Evolutionary conservation across 2,888 invertebrate genomes (phyloP).

Genomic region (Orthosia cruda): DNA sequence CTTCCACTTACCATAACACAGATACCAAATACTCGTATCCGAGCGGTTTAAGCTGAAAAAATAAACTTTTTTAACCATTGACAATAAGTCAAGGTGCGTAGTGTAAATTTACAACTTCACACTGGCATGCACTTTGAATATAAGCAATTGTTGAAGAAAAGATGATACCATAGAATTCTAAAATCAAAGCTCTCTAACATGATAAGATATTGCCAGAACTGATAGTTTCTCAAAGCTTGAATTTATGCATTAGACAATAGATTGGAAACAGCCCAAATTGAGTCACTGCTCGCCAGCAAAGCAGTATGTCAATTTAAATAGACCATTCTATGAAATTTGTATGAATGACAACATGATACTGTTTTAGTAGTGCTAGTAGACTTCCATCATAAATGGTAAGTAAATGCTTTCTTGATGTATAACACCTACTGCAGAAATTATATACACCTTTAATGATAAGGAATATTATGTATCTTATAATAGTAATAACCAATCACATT

Average conservation of each 20-base stretch:
- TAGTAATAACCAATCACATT: background rate
- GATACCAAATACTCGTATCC: slow-evolving; percentile 89
- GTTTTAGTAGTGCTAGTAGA: background rate
- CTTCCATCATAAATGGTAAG: background rate
- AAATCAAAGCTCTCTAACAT: slow-evolving; percentile 32
- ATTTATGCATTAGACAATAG: background rate
- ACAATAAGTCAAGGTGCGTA: slow-evolving; percentile 72
- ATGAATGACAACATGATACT: slow-evolving; percentile 36
- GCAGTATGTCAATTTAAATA: slow-evolving; percentile 25
- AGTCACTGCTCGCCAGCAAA: slow-evolving; percentile 23
- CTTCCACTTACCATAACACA: slow-evolving; percentile 90
- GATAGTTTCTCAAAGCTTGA: background rate
- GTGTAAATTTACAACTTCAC: slow-evolving; percentile 67
- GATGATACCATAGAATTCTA: slow-evolving; percentile 32
- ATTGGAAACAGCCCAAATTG: slow-evolving; percentile 25
- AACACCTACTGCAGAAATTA: slow-evolving; percentile 1
- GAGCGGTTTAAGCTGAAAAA: slow-evolving; percentile 91
- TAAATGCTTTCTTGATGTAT: background rate
- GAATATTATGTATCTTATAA: background rate
- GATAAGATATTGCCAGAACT: slow-evolving; percentile 8
- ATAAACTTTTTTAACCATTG: slow-evolving; percentile 87
- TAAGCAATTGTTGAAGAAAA: slow-evolving; percentile 50
- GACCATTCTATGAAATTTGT: background rate
- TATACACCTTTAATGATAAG: slow-evolving; percentile 2
- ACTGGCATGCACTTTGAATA: slow-evolving; percentile 73